A percentile compares a stretch with the other conserved stretches of the same genome.
These are phyloP conservation scores for Noctua pronuba DNA, from an alignment of 2,888 invertebrate species.

Conservation along the genomic window DNA sequence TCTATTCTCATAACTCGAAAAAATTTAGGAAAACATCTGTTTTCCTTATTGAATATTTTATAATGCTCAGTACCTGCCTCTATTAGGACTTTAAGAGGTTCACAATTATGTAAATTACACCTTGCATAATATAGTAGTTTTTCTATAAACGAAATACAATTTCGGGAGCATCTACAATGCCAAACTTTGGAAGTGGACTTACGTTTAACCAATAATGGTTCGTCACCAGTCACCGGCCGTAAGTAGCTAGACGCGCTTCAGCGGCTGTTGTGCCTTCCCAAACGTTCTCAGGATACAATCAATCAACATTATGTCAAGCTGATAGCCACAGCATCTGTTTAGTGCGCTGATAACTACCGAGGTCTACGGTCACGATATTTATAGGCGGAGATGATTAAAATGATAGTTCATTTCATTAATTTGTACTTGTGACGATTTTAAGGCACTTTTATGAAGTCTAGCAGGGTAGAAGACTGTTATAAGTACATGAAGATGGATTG, in stretches of 20 bases:
- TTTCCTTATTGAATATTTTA: neutral
- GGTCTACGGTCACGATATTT: conserved; percentile 48
- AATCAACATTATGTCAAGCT: conserved; percentile 48
- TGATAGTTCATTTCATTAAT: neutral
- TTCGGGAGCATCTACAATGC: neutral
- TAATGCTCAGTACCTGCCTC: neutral
- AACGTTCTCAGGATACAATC: conserved; percentile 55
- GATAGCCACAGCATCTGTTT: conserved; percentile 33
- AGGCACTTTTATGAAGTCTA: neutral
- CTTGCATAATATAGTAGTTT: neutral
- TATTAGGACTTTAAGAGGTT: neutral
- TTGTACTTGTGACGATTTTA: neutral
- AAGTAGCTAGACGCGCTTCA: neutral
- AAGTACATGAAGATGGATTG: neutral
- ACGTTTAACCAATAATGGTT: conserved; percentile 3
- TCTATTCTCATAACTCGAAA: neutral
- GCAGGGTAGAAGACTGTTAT: neutral
- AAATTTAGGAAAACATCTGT: neutral
- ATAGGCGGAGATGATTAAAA: conserved; percentile 30
- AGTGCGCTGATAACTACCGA: conserved; percentile 31
- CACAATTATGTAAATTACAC: neutral
- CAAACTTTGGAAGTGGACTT: neutral
- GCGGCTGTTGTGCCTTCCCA: conserved; percentile 13
- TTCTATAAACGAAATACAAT: neutral
- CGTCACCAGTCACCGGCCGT: neutral